These are phyloP conservation scores for Drosophila carrolli DNA, from an alignment of 1,140 invertebrate genomes.

Conservation along the genomic window DNA sequence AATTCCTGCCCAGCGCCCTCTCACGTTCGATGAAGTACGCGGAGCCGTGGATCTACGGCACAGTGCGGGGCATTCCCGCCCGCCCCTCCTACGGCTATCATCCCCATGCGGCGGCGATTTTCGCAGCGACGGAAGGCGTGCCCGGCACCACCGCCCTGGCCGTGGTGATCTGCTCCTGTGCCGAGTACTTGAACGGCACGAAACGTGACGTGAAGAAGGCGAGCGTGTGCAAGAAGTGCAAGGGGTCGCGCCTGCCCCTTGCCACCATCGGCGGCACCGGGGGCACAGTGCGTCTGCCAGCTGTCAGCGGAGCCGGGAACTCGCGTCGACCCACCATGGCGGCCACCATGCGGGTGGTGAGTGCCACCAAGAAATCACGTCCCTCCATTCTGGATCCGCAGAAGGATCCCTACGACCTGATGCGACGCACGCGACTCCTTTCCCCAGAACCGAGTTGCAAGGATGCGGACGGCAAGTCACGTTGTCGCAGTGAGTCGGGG, in stretches of 20 bases:
- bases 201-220: conserved; percentile 89
- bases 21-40: conserved; percentile 93
- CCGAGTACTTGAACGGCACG: conserved; percentile 90
- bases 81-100: conserved; percentile 85
- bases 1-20: conserved; percentile 86
- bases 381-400: conserved; percentile 87
- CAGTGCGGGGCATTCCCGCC: conserved; percentile 86
- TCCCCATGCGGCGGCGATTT: conserved; percentile 86
- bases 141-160: conserved; percentile 85
- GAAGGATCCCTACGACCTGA: conserved; percentile 92
- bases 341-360: conserved; percentile 87
- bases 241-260: conserved; percentile 89
- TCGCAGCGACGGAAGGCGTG: conserved; percentile 74
- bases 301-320: conserved; percentile 79
- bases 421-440: conserved; percentile 89
- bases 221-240: conserved; percentile 91
- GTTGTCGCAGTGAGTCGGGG: conserved; percentile 50
- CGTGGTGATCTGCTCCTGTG: conserved; percentile 91
- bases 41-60: conserved; percentile 92
- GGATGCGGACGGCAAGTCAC: conserved; percentile 47
- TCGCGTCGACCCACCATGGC: conserved; percentile 79
- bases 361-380: conserved; percentile 86
- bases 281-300: conserved; percentile 86
- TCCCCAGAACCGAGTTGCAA: conserved; percentile 85
- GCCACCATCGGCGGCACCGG: conserved; percentile 85